These are phyloP conservation scores for Chromoteleia sp. DNA, from an alignment of 2,888 invertebrate genomes.

Conservation along the genomic window DNA sequence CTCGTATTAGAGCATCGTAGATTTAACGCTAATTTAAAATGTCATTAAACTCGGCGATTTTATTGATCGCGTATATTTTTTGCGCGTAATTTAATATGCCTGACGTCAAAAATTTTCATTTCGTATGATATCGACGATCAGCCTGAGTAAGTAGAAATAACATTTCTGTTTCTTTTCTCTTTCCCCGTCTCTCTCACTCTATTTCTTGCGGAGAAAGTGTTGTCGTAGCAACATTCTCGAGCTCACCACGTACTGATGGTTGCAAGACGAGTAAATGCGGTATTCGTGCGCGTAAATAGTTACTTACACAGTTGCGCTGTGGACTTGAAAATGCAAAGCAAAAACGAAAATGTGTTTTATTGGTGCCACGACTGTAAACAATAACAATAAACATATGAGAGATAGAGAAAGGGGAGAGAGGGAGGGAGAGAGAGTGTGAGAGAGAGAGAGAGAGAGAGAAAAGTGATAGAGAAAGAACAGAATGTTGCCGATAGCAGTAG, in stretches of 20 bases:
- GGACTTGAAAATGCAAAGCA: constrained; percentile 20
- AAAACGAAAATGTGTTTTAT: neutral
- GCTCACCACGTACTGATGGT: constrained; percentile 71
- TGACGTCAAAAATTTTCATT: constrained; percentile 25
- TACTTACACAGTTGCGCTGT: constrained; percentile 1
- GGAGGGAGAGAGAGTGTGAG: too few species aligned
- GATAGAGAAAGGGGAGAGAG: too few species aligned
- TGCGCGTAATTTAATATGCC: constrained; percentile 3
- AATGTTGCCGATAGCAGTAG: too few species aligned
- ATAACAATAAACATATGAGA: too few species aligned
- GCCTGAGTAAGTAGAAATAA: constrained; percentile 70
- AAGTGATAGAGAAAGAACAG: too few species aligned
- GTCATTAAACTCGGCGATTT: neutral
- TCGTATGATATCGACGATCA: constrained; percentile 56
- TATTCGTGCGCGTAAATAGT: constrained; percentile 50
- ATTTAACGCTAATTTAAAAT: neutral
- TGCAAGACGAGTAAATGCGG: constrained; percentile 62
- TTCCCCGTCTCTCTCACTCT: constrained; percentile 55
- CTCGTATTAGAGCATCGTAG: neutral
- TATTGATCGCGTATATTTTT: neutral
- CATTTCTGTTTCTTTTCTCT: constrained; percentile 44
- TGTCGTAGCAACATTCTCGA: constrained; percentile 70
- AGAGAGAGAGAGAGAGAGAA: too few species aligned
- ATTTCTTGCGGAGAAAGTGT: constrained; percentile 76
- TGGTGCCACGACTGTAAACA: neutral